A percentile compares a stretch with the other conserved stretches of the same genome.
Conservation (phyloP, 2,888 invertebrate species). For the Phortica okadai region DNA sequence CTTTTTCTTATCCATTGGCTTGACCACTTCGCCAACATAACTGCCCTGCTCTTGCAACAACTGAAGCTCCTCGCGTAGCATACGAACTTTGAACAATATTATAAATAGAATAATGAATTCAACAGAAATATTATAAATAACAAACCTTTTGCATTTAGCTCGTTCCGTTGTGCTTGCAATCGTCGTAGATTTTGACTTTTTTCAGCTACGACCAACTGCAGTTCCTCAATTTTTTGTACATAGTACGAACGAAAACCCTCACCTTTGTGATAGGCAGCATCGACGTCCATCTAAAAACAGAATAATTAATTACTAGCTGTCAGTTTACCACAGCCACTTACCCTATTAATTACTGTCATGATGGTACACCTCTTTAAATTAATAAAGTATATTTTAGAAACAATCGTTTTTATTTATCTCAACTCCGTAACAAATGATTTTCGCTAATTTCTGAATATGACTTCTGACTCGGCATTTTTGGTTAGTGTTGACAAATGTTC, state of each 20-base stretch:
- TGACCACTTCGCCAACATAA: slow-evolving; percentile 99
- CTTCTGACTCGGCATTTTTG: slow-evolving; percentile 55
- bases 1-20: slow-evolving; percentile 99
- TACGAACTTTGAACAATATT: slow-evolving; percentile 83
- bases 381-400: neutral
- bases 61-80: slow-evolving; percentile 97
- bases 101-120: no score
- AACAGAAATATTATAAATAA: neutral
- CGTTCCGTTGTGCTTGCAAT: slow-evolving; percentile 98
- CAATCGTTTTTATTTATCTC: neutral
- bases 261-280: slow-evolving; percentile 75
- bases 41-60: slow-evolving; percentile 98
- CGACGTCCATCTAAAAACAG: slow-evolving; percentile 72
- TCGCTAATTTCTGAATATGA: slow-evolving; percentile 20
- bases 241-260: slow-evolving; percentile 97
- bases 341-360: slow-evolving; percentile 73
- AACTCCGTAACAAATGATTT: slow-evolving; percentile 13
- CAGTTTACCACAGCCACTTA: slow-evolving; percentile 45
- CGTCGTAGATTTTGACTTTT: slow-evolving; percentile 97
- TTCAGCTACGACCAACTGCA: slow-evolving; percentile 96
- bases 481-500: neutral
- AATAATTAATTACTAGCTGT: neutral
- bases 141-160: slow-evolving; percentile 97
- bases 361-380: slow-evolving; percentile 34
- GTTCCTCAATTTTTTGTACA: slow-evolving; percentile 97